Evolutionary conservation across 2,888 invertebrate genomes (phyloP), one percentile per base, ranked within the genome.

Genomic region (Eupithecia centaureata): DNA sequence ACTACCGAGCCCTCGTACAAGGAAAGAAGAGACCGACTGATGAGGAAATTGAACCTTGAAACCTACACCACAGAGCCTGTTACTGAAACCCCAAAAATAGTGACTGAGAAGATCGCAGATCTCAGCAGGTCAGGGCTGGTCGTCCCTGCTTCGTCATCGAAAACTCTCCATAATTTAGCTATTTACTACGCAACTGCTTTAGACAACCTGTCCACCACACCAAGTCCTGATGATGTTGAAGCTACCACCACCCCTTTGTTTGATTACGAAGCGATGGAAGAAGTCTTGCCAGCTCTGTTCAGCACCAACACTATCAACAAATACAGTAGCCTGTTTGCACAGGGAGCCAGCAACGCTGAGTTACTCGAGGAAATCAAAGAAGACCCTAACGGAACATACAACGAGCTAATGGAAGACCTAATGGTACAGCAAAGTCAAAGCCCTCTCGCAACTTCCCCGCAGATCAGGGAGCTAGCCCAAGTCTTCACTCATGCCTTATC

Each of bases 401-500:
- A 90, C 63, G 91, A 92, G 74, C 86, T 94, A 30, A 85, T 86
- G 32, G 92, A 92, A 70, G 95, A 95, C 81, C 83, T 95, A 12
- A 93, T 95, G 56, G 88, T 94, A 64, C 94, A 95, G 79, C 95
- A 96, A 86, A 93, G 96, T 77, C 94, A 95, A 79, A 94, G 95
- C 27, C 95, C 95, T 0, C 84, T 96, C 7, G 94, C 95, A 13
- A 92, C 86, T 35, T 94, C 88, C 72, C 94, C 96, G n/a, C 94
- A 96, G 86, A 94, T 97, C 0, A 94, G 97, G 62, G 96, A 97
- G 85, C 86, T 97, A 5, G 97, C 97, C 0, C 96, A 96, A 86
- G 96, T 97, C 4, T 97, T 97, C 78, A 97, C 97, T 0, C 95
- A 97, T 79, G 97, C 97, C 0, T 86, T 97, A 18, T 96, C 96